Evolutionary conservation across 2,797 vertebrate species (phyloP), one percentile per base, ranked within the genome.

Genomic region (Diplodus puntazzo): DNA sequence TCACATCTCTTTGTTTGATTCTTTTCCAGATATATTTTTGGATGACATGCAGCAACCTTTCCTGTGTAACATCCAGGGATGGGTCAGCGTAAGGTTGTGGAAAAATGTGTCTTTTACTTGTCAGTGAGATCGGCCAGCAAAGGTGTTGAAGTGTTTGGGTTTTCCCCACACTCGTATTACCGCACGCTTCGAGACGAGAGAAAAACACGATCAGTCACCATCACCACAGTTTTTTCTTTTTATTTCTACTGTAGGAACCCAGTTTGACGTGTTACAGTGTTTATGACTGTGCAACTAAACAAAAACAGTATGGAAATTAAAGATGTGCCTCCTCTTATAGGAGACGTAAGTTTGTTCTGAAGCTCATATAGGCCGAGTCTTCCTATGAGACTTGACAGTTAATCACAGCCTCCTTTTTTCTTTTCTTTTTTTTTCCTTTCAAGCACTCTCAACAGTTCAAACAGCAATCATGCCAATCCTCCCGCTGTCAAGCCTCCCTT

Each of bases 1-100:
- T 88, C 46, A 63, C 75, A 55, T 86, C 43, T 83, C 42, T 75
- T 52, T 21, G 42, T 78, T 67, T 88, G 76, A 80, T 84, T 85
- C 20, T 66, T 59, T 82, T 85, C 71, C 84, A 87, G 77, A 71
- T 74, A 42, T 18, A 30, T 73, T 60, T 81, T 62, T 76, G 58
- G 18, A 67, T 54, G 70, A 65, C 20, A 10, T 72, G 73, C 65
- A 81, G 55, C 59, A 66, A 81, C 43, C 49, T 76, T 83, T 91
- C 75, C 80, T 85, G 73, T 20, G 60, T 76, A 77, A 73, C 46
- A 75, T 71, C 61, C 0, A 5, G 76, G 17, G 68, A 72, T 73
- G 70, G 70, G 76, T 83, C 76, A 86, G 48, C 3, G 9, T 42
- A 39, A 80, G 77, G 64, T 68, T 81, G 65, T 49, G 23, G 54